Evolutionary conservation across 2,113 vertebrate genomes (phyloP), one percentile per base, ranked within the genome.

Genomic region (Deroptyus accipitrinus): DNA sequence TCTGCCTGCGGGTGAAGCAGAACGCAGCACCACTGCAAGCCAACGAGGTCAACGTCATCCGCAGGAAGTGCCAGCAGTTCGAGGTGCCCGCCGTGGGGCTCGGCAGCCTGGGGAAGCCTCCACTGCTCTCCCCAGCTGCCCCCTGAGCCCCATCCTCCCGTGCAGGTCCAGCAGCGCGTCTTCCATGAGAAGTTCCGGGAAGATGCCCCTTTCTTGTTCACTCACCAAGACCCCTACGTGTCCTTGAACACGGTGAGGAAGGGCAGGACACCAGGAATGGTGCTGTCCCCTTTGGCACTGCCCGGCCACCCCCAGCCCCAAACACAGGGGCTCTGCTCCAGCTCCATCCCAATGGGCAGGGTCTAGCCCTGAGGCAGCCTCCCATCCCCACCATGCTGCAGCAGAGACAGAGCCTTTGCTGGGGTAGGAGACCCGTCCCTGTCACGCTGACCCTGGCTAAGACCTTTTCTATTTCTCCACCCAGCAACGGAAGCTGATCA

Each of bases 21-120:
- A 96, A 72, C 0, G 96, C 92, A 9, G 96, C 98, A 0, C 98
- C 98, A 25, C 96, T 98, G 44, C 98, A 98, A 67, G 97, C 98
- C 20, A 93, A 82, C 1, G 97, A 98, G 94, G 98, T 97, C 37
- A 93, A 90, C 86, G 18, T 93, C 84, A 66, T 98, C 70, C 55
- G 93, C 18, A 52, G 88, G 33, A 98, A 98, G 61, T 98, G 98
- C 88, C 97, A 97, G 83, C 94, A 98, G 17, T 98, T 98, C 0
- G 97, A 98, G 98, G 98, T 98, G 39, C 33, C 76, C 1, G 1
- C 11, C 8, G 1, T 1, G 27, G 69, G 42, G 8, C 39, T 23
- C 1, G 0, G 49, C 28, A 33, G 39, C 39, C n/a, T 10, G 0
- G 4, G 86, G 75, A 16, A n/a, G 37, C 3, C 4, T 13, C 39